Evolutionary conservation across 2,888 invertebrate genomes (phyloP).

Genomic region (Hirtodrosophila histrioides): DNA sequence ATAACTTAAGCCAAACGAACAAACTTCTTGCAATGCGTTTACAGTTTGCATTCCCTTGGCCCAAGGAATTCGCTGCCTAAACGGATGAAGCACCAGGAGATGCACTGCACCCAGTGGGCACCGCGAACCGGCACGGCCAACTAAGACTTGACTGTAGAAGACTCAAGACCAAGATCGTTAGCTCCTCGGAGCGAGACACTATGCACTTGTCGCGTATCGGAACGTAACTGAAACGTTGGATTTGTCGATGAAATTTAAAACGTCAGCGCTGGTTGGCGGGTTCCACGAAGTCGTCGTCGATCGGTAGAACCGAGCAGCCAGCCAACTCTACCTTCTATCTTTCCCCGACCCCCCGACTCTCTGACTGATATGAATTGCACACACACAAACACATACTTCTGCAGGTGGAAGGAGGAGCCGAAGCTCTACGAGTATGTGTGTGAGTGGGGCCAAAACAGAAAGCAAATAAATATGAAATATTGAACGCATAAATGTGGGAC

Average conservation of each 20-base stretch:
- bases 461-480: slow-evolving; percentile 78
- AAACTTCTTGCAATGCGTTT: slow-evolving; percentile 80
- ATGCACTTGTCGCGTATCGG: slow-evolving; percentile 84
- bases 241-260: slow-evolving; percentile 82
- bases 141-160: too few relatives aligned
- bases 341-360: slow-evolving; percentile 3
- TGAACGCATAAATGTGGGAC: slow-evolving; percentile 68
- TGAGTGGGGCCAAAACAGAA: slow-evolving; percentile 37
- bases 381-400: slow-evolving; percentile 11
- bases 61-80: slow-evolving; percentile 84
- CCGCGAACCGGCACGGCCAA: too few relatives aligned
- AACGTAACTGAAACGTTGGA: slow-evolving; percentile 82
- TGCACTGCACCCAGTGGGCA: too few relatives aligned
- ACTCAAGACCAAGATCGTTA: slow-evolving; percentile 15
- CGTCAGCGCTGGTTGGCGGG: slow-evolving; percentile 64
- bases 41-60: slow-evolving; percentile 84
- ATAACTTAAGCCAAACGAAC: slow-evolving; percentile 85
- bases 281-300: slow-evolving; percentile 56
- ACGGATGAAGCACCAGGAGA: slow-evolving; percentile 6
- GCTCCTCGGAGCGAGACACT: slow-evolving; percentile 52
- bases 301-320: slow-evolving; percentile 31
- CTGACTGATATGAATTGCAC: slow-evolving; percentile 59
- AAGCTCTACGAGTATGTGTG: slow-evolving; percentile 13
- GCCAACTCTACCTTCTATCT: slow-evolving; percentile 2
- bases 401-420: slow-evolving; percentile 48